phyloP scores from a whole-genome alignment of 2,888 invertebrate species.

The Pterostichus madidus region DNA sequence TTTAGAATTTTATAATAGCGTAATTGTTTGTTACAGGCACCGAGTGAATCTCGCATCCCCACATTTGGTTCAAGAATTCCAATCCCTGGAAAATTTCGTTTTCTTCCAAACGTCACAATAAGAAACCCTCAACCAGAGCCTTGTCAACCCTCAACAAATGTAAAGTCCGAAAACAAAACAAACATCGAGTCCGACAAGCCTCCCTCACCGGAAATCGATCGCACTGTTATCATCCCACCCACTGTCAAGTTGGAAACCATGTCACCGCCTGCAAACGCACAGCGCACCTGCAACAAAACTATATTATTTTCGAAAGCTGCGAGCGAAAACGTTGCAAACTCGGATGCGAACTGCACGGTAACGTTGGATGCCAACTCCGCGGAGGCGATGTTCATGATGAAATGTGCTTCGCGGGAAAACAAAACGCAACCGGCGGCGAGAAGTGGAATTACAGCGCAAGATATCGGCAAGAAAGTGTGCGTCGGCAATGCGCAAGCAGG shows the following conservation, averaged over 20 bases:
- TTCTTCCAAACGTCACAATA: conserved; percentile 34
- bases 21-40: conserved; percentile 70
- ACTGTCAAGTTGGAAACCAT: conserved; percentile 3
- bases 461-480: conserved; percentile 74
- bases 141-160: conserved; percentile 13
- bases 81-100: conserved; percentile 69
- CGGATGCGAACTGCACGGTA: conserved; percentile 48
- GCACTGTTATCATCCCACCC: conserved; percentile 22
- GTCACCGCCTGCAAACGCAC: conserved; percentile 22
- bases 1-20: neutral
- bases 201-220: conserved; percentile 45
- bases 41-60: conserved; percentile 74
- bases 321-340: conserved; percentile 13
- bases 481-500: conserved; percentile 76
- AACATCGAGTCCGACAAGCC: conserved; percentile 43
- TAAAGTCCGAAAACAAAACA: conserved; percentile 57
- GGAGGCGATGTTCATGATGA: conserved; percentile 60
- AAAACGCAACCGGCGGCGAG: conserved; percentile 30
- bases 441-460: conserved; percentile 67
- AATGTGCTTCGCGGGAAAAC: conserved; percentile 13
- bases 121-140: conserved; percentile 47
- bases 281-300: conserved; percentile 27
- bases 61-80: conserved; percentile 74
- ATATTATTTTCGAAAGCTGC: conserved; percentile 9
- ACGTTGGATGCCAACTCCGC: conserved; percentile 60